Conservation (phyloP, 1,140 invertebrate species). For the Zophobas morio region DNA sequence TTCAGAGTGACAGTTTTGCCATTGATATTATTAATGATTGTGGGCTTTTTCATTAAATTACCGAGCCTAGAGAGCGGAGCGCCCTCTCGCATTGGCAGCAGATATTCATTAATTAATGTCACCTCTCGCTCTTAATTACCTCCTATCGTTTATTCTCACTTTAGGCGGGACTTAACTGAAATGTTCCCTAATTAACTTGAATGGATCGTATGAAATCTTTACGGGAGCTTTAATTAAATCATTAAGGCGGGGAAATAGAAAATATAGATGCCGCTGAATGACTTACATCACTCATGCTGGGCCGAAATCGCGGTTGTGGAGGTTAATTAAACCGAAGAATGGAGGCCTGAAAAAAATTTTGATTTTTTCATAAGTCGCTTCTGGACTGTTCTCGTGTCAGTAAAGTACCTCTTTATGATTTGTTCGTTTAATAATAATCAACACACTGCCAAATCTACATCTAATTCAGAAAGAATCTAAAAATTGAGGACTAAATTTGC, state of each 20-base stretch:
- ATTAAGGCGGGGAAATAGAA: conserved; percentile 33
- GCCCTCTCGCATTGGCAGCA: conserved; percentile 43
- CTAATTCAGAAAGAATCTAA: too few relatives aligned
- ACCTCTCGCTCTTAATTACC: conserved; percentile 55
- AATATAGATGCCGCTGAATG: conserved; percentile 4
- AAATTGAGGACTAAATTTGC: too few relatives aligned
- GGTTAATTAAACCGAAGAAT: neutral
- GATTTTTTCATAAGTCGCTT: too few relatives aligned
- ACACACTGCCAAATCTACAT: too few relatives aligned
- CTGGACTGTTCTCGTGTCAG: too few relatives aligned
- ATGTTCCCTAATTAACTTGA: conserved; percentile 45
- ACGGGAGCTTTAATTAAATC: conserved; percentile 46
- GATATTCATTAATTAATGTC: conserved; percentile 57
- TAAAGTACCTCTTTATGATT: too few relatives aligned
- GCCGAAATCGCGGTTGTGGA: neutral
- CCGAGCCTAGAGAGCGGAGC: conserved; percentile 44
- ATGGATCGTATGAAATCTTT: conserved; percentile 35
- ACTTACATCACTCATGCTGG: neutral
- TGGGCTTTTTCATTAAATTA: conserved; percentile 42
- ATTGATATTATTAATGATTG: conserved; percentile 41
- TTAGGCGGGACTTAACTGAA: conserved; percentile 45
- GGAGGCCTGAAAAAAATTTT: too few relatives aligned
- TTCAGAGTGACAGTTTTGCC: conserved; percentile 12
- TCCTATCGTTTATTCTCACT: conserved; percentile 48
- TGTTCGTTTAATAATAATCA: too few relatives aligned